Base-by-base conservation (phyloP, 1,140 invertebrate species). In the Drosophila takahashii region DNA sequence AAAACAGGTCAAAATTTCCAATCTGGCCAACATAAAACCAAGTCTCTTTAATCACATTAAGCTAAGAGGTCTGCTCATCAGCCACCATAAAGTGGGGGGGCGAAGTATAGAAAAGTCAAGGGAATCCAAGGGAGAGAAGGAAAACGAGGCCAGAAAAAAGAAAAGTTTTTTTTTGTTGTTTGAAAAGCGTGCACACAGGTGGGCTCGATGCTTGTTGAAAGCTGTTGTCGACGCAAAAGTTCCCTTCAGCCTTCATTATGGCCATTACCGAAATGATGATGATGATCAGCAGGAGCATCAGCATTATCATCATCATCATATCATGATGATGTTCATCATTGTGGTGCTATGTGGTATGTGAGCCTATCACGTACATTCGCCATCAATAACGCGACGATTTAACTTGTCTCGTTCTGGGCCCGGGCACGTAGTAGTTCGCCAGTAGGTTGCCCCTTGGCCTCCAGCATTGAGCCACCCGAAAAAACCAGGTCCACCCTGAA, bases 321-420 rank as follows among this genome's bases (percentile, higher is more conserved):
- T n/a, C 13, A 36, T 34, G 41, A 66, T 74, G 50, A 61, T 61
- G 44, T 60, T 72, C 41, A 50, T 73, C 39, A 54, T 32, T 44
- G 59, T 36, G 65, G 53, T 51, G 58, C 66, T 45, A 67, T 67
- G 56, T 53, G 66, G 62, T 54, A 47, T 81, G 69, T 87, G 84
- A 87, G 84, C 84, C 84, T 89, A 87, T 89, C 84, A 87, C 84
- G 84, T 87, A 87, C 77, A 84, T 87, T 87, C 81, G 84, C 84
- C 84, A 87, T 87, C 84, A 87, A 87, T 87, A 87, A 87, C 84
- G 84, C 84, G 78, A 87, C 84, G 84, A 87, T 87, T 87, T 89
- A 87, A 89, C 84, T 89, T 87, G 84, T 87, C 84, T 89, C 84
- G 77, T 89, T 77, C 79, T 67, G 64, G 34, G 71, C 62, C 66